Conservation (phyloP, 1,140 invertebrate genomes). For the Pararge aegeria region DNA sequence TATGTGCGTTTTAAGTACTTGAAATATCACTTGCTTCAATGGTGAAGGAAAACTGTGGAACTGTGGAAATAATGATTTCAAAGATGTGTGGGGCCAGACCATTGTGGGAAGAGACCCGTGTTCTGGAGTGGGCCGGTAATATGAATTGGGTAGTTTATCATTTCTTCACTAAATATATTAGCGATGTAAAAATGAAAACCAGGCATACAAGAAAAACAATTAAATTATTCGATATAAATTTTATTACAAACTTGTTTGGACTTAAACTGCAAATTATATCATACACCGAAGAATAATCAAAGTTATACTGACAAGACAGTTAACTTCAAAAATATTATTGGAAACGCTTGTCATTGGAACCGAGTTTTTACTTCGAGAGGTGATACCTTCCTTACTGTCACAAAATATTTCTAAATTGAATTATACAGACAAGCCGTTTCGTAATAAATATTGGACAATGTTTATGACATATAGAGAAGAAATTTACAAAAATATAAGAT, state of each 20-base stretch:
- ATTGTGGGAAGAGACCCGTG: no score
- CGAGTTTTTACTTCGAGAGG: no score
- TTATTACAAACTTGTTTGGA: conserved; percentile 75
- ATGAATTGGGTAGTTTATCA: conserved; percentile 2
- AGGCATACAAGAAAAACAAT: neutral
- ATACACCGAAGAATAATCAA: conserved; percentile 63
- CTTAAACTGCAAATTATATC: conserved; percentile 65
- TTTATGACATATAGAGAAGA: conserved; percentile 46
- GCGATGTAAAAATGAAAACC: neutral
- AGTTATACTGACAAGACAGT: conserved; percentile 46
- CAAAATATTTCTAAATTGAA: no score
- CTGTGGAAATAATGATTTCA: no score
- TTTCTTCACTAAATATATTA: conserved; percentile 6
- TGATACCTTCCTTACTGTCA: no score
- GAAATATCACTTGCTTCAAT: no score
- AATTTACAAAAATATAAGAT: conserved; percentile 68
- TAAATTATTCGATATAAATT: conserved; percentile 67
- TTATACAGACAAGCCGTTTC: conserved; percentile 46
- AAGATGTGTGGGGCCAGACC: no score
- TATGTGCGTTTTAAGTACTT: no score
- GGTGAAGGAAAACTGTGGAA: no score
- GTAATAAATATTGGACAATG: conserved; percentile 14
- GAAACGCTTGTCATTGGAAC: conserved; percentile 48
- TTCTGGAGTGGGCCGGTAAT: no score
- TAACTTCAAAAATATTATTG: conserved; percentile 23